phyloP scores from a whole-genome alignment of 2,113 vertebrate genomes.

The Macaca fascicularis region DNA sequence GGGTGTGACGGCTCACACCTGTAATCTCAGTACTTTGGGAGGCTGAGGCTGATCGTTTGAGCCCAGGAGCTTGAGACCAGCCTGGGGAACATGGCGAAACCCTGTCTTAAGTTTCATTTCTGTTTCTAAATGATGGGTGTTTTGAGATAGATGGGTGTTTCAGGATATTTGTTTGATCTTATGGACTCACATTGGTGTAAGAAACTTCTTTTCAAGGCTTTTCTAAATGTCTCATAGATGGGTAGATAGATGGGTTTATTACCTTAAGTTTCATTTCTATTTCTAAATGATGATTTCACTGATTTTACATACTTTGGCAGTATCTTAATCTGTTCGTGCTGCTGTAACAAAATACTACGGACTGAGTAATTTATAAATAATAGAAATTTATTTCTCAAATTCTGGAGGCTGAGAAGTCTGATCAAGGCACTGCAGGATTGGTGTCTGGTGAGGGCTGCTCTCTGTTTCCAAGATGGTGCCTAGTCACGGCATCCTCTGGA shows the following conservation, averaged over 20 bases:
- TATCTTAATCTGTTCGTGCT: neutral
- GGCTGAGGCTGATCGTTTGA: too few species aligned
- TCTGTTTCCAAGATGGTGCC: neutral
- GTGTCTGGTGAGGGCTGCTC: neutral
- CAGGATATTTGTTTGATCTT: too few species aligned
- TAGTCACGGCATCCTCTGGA: neutral
- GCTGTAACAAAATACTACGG: neutral
- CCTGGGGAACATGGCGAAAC: too few species aligned
- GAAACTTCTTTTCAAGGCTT: too few species aligned
- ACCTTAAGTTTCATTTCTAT: slow-evolving; percentile 14
- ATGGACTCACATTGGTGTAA: too few species aligned
- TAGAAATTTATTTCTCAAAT: neutral
- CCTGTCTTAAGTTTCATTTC: neutral
- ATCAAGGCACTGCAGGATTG: neutral
- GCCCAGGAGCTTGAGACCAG: too few species aligned
- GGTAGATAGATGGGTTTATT: neutral
- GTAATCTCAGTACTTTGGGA: too few species aligned
- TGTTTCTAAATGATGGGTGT: neutral
- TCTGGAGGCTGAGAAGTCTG: neutral
- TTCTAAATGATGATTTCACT: slow-evolving; percentile 15
- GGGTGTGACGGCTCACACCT: too few species aligned
- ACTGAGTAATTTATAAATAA: neutral
- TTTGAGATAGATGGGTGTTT: too few species aligned
- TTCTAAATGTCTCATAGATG: too few species aligned
- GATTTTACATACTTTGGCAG: slow-evolving; percentile 18